phyloP scores from a whole-genome alignment of 2,888 invertebrate genomes.

The Electrophaes corylata region DNA sequence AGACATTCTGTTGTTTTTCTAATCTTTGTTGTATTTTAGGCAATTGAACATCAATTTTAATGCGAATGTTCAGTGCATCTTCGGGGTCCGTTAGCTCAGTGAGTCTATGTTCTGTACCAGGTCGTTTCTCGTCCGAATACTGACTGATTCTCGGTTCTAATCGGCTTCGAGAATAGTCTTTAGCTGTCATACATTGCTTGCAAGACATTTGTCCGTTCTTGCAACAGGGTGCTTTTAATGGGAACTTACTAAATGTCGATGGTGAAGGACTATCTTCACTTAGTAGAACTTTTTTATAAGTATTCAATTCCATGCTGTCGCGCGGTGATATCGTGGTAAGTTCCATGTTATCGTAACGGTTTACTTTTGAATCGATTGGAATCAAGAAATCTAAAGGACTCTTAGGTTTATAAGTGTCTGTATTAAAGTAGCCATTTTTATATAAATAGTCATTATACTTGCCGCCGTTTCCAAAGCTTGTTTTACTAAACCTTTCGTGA shows the following conservation, averaged over 20 bases:
- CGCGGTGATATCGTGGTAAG: conserved; percentile 16
- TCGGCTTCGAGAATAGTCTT: conserved; percentile 31
- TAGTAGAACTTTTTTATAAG: conserved; percentile 43
- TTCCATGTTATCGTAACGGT: conserved; percentile 47
- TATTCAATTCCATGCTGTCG: conserved; percentile 39
- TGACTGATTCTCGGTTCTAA: conserved; percentile 34
- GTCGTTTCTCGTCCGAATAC: conserved; percentile 38
- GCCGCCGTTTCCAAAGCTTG: conserved; percentile 36
- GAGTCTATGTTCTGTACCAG: conserved; percentile 27
- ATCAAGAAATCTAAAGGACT: conserved; percentile 62
- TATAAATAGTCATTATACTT: conserved; percentile 50
- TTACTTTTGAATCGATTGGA: conserved; percentile 52
- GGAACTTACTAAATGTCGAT: conserved; percentile 39
- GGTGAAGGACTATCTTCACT: conserved; percentile 46
- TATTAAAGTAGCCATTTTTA: conserved; percentile 49
- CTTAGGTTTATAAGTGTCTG: conserved; percentile 44
- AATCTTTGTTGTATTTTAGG: conserved; percentile 57
- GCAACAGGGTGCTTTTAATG: conserved; percentile 56
- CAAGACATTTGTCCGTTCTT: conserved; percentile 60
- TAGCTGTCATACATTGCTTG: conserved; percentile 56
- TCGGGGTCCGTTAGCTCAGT: conserved; percentile 33
- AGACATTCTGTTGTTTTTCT: conserved; percentile 34
- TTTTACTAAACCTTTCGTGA: conserved; percentile 62
- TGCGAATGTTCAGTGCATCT: conserved; percentile 61
- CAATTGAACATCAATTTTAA: conserved; percentile 71